Evolutionary conservation across 2,888 invertebrate species (phyloP), one percentile per base, ranked within the genome.

Genomic region (Tipula helvola): DNA sequence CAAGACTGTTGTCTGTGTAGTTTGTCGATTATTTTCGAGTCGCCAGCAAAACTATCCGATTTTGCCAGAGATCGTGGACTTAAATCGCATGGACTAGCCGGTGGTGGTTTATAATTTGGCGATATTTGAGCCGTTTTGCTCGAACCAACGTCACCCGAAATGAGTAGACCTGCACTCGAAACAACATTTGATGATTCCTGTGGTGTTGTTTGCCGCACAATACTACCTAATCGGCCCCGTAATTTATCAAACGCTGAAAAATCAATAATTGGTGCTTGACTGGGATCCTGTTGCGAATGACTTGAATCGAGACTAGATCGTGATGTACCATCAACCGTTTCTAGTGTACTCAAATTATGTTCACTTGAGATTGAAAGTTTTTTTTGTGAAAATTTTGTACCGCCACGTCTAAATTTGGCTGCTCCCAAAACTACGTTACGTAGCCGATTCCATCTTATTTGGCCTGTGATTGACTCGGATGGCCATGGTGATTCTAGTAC

Each of bases 401-500:
- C 96, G 8, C 97, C 97, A 88, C 95, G 94, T 12, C 96, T 94
- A 90, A 99, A 98, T 89, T 97, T 93, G 4, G 97, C 97, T 0
- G 97, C 97, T 0, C 97, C 98, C 88, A 97, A 92, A 28, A 99
- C 96, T 0, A 98, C 97, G 90, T 98, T 97, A 87, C 98, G 95
- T 28, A 99, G 92, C 91, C 98, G 98, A 90, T 96, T 97, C 99
- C 99, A 99, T 89, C 97, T 93, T 18, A 98, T 91, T 89, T 97
- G 96, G 88, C 97, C 91, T 90, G 94, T 95, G 88, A 94, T 94
- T 93, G 95, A 94, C 88, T 96, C 95, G 71, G 96, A 95, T 0
- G 98, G 98, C 99, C 98, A 99, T 88, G 96, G 96, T 5, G 98
- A 97, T 92, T 99, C 98, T 87, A 99, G 93, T 71, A 99, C 98